Evolutionary conservation across 2,888 invertebrate species (phyloP), one percentile per base, ranked within the genome.

Genomic region (Meghimatium bilineatum): DNA sequence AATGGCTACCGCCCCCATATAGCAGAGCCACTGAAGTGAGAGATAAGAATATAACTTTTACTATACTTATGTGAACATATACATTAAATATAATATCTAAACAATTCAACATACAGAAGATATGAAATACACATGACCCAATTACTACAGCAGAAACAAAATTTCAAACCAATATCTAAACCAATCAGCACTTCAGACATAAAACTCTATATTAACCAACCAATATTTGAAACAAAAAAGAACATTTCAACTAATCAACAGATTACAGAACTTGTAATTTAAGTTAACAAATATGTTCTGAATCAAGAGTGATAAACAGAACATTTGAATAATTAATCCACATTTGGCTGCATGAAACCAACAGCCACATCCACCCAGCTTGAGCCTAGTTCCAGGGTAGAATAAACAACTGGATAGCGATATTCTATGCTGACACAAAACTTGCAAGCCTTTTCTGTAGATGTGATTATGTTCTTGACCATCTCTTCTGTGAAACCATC

Each of bases 291-390:
- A 56, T 23, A 56, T 56, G 6, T 56, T 56, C 2, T 56, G 17
- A 6, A 56, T 17, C 56, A 56, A 56, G 56, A 8, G 44, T 12
- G 12, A 44, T 44, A 44, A 44, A 44, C 6, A 8, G 12, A 44
- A 56, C 23, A 56, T 56, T 1, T 32, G 32, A 66, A 66, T 20
- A 99, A 96, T 96, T 90, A 99, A 98, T 0, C 95, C 96, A 56
- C 94, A 95, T 49, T 93, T 99, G 72, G 94, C 94, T 26, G 93
- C 71, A 89, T 71, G 80, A 88, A 69, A 44, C 71, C 81, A 17
- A 78, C 85, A 26, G 85, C 85, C 36, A 89, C 83, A 60, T 84
- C 79, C 8, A 80, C 60, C 89, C 89, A 89, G 67, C 74, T 82
- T 6, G 82, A 49, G 5, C 88, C 89, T 20, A 89, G 84, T 60